Conservation (phyloP, 2,113 vertebrate genomes). For the Rhombomys opimus region DNA sequence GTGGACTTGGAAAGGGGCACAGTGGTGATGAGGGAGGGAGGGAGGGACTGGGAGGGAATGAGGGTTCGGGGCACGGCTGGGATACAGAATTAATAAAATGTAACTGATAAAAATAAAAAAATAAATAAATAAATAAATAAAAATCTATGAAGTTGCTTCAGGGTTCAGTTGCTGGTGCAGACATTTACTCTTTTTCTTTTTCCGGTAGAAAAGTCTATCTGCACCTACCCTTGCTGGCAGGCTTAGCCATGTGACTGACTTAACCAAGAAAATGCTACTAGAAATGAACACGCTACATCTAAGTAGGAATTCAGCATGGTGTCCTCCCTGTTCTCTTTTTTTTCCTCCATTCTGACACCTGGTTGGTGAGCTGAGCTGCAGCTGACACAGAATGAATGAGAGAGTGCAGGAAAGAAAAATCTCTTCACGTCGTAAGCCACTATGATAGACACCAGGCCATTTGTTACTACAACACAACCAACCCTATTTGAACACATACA, state of each 20-base stretch:
- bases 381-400: not conserved
- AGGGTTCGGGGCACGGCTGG: too few species aligned
- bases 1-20: too few species aligned
- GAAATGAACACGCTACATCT: not conserved
- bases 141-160: not conserved
- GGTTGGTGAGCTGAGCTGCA: not conserved
- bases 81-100: too few species aligned
- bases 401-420: not conserved
- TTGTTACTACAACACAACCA: not conserved
- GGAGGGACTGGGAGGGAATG: too few species aligned
- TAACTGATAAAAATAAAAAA: too few species aligned
- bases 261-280: not conserved
- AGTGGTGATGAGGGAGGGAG: too few species aligned
- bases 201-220: not conserved
- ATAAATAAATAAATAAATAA: not conserved
- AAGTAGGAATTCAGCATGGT: not conserved
- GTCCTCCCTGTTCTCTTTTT: not conserved
- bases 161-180: not conserved
- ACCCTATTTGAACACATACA: not conserved
- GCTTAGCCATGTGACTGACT: not conserved
- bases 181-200: not conserved
- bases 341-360: not conserved
- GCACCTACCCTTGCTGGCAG: accelerated
- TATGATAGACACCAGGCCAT: not conserved
- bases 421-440: not conserved